Base-by-base conservation (phyloP, 1,140 invertebrate genomes). In the Heliconius congener region DNA sequence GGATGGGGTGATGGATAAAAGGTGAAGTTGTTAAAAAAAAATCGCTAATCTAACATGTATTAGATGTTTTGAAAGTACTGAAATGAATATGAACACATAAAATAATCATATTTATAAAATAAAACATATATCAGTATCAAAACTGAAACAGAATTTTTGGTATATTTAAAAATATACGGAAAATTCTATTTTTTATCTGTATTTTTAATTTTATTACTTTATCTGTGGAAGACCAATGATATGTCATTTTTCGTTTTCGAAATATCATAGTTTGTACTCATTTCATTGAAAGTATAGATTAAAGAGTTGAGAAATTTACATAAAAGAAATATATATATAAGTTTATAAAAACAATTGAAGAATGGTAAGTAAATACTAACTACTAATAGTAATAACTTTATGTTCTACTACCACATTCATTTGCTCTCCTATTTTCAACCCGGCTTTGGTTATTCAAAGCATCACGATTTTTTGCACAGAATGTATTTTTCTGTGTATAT, bases 161-260 rank as follows among this genome's bases (percentile, higher is more conserved):
- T 46, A 46, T 3, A 46, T 46, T 46, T 46, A 46, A 46, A 1
- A 46, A 16, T 46, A 13, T 46, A 16, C 16, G 13, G 42, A 13
- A 46, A 46, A 16, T 46, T 46, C 3, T 16, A 13, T 42, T 16
- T 46, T 46, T 0, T 52, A 52, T 52, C 50, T 52, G 50, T 52
- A 52, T 52, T 19, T 52, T 8, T 52, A 46, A 46, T 46, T 46
- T 46, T 46, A 16, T 52, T 3, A n/a, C 80, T 76, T 77, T 82
- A 84, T 85, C 82, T 84, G 78, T 80, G 27, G 13, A 37, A 66
- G 19, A 39, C 52, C 72, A 74, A 92, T 94, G 92, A 94, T 90
- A 91, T 91, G 91, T 91, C 91, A 92, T 89, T 90, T 92, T 93
- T 89, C 84, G 84, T 80, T 89, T 88, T 88, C 77, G 78, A 71